Base-by-base conservation (phyloP, 1,140 invertebrate species). In the Aphelinus certus region DNA sequence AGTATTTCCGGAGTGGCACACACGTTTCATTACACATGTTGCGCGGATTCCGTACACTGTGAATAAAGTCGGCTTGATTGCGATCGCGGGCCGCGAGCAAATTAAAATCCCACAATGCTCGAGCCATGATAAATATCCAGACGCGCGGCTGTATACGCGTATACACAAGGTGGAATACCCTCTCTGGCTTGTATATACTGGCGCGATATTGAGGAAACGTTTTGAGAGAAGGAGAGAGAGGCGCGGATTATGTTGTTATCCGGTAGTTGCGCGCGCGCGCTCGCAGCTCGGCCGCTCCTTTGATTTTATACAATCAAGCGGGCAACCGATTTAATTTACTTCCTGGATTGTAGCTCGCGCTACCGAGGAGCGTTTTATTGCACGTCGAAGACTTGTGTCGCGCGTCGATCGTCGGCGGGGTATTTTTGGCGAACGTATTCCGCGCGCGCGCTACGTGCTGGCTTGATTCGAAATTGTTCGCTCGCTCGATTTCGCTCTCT, bases 41-140 rank as follows among this genome's bases (percentile, higher is more conserved):
- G 26, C 26, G 26, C 26, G 26, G 26, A 26, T 26, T 26, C 26
- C 26, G 26, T 42, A 58, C 3, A 2, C 57, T 43, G 26, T 60
- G 26, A 43, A 63, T 63, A 3, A 48, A 46, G 2, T 48, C 43
- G 49, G 51, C 49, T 66, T 55, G 64, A 66, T 66, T 55, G 42
- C 64, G 7, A 51, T 55, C 42, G 48, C 64, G 49, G 3, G 46
- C 9, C 47, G 46, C 5, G 47, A 49, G 62, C 26, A n/a, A 49
- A 49, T 63, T 63, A 63, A 66, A 66, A 55, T 55, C 64, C 6
- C 48, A 51, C 64, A 55, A 55, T 55, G 63, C 10, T n/a, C 48
- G 3, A 6, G 48, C 1, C 63, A 43, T 45, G 65, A 67, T 26
- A 26, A 26, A 26, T 26, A 26, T 26, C 26, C 26, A 26, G 26